phyloP scores from a whole-genome alignment of 2,113 vertebrate genomes.

The Sylvia atricapilla region DNA sequence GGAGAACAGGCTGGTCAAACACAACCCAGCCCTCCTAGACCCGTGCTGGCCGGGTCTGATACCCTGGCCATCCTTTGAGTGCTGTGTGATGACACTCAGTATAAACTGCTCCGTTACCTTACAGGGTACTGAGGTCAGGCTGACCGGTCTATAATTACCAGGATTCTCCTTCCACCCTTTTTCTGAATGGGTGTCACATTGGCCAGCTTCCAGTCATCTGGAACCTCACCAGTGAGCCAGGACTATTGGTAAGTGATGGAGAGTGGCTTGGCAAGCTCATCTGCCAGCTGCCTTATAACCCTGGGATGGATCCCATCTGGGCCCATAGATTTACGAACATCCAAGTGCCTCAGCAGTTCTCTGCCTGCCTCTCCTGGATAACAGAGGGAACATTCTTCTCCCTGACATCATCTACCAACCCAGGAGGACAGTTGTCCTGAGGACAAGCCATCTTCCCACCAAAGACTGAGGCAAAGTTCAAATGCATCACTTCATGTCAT shows the following conservation, averaged over 20 bases:
- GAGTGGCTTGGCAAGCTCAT: fast-evolving
- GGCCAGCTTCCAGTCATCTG: neutral
- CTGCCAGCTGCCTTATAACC: too few relatives aligned
- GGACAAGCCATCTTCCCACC: neutral
- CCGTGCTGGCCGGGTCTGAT: neutral
- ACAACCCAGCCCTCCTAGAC: neutral
- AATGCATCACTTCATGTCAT: neutral
- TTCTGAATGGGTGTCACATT: neutral
- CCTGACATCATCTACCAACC: neutral
- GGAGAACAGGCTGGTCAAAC: neutral
- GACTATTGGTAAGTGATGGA: neutral
- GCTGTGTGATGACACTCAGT: neutral
- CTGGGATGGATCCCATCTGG: neutral
- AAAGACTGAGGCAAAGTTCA: neutral
- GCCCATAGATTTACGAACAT: neutral
- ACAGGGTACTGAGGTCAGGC: too few relatives aligned
- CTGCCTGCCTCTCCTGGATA: neutral
- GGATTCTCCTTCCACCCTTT: neutral
- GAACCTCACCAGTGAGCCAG: neutral
- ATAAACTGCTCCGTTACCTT: neutral
- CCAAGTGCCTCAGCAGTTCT: neutral
- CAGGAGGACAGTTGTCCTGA: neutral
- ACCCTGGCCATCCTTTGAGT: neutral
- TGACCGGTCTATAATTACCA: neutral
- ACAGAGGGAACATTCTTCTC: neutral